Evolutionary conservation across 1,140 invertebrate species (phyloP), one percentile per base, ranked within the genome.

Genomic region (Antheraea mylitta): DNA sequence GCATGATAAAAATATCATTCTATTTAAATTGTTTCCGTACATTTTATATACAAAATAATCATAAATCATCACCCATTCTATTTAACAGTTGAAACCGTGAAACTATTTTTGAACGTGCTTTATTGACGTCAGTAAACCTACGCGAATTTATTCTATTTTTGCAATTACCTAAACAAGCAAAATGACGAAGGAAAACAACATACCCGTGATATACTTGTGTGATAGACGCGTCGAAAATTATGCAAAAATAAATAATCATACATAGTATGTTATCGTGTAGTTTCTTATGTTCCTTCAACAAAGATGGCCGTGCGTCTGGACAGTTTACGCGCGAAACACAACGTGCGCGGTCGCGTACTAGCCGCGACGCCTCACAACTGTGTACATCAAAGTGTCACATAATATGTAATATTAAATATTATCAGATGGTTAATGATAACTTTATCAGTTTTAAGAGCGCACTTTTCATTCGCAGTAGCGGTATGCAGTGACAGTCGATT

Each of bases 391-490:
- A 72, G 58, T 64, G 60, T 53, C 45, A 53, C 60, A 42, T 66
- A 42, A 66, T 30, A 68, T 67, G 68, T 69, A 63, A 78, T 79
- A 78, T 78, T 72, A 65, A 67, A 66, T 67, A 76, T 82, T 87
- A 87, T 87, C 79, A 67, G 79, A 84, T 85, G 68, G 69, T 72
- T 69, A 73, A 71, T 79, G 77, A 79, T 83, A 83, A 64, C 64
- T 81, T 74, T 77, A 78, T 80, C 76, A 75, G 70, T 76, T 71
- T 69, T 71, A 22, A 71, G 71, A 67, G 68, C 66, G 64, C 65
- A 66, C 68, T 74, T 66, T 58, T 64, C 45, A 53, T 16, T 53
- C 45, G 45, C 45, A 13, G 45, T 53, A 53, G 45, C 45, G 36
- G 63, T 63, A 64, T 58, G n/a, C 62, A 68, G 74, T 76, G 66